Evolutionary conservation across 2,888 invertebrate species (phyloP).

Genomic region (Caenorhabditis becei): DNA sequence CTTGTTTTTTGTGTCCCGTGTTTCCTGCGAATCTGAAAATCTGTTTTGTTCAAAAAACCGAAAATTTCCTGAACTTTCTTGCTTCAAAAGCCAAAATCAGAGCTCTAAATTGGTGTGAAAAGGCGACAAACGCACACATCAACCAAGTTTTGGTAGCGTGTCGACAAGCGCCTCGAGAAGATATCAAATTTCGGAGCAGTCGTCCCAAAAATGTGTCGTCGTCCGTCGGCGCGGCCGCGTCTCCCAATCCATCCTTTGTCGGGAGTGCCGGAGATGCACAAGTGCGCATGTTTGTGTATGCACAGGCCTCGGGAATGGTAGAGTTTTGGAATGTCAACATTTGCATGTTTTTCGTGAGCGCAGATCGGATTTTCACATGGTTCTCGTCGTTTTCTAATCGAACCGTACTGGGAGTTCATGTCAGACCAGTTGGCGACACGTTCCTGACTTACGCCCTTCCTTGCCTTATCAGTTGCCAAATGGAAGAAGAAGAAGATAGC

Average conservation of each 20-base stretch:
- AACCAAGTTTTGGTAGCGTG: conserved; percentile 24
- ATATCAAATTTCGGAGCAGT: conserved; percentile 54
- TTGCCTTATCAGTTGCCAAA: conserved; percentile 37
- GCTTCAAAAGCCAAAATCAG: conserved; percentile 12
- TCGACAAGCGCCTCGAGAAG: conserved; percentile 13
- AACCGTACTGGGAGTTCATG: background rate
- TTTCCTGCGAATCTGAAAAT: too few relatives aligned
- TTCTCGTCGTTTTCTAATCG: too few relatives aligned
- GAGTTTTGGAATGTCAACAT: conserved; percentile 62
- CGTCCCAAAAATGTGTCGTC: conserved; percentile 54
- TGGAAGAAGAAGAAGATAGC: conserved; percentile 33
- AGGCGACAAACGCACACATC: conserved; percentile 9
- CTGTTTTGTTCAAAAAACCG: too few relatives aligned
- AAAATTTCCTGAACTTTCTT: too few relatives aligned
- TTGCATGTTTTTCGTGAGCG: conserved; percentile 60
- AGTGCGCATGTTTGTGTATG: conserved; percentile 58
- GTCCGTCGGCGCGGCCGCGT: conserved; percentile 32
- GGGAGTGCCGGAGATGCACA: conserved; percentile 50
- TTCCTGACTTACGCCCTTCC: conserved; percentile 14
- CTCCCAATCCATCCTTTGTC: conserved; percentile 54
- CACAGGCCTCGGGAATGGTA: conserved; percentile 60
- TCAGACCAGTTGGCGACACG: conserved; percentile 41
- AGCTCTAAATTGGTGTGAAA: background rate
- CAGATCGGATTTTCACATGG: conserved; percentile 34
- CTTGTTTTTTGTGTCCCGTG: background rate